Percentiles rank a stretch among this genome's conserved stretches.
These are phyloP conservation scores for Sitta europaea DNA, from an alignment of 2,113 vertebrate species.

Conservation along the genomic window DNA sequence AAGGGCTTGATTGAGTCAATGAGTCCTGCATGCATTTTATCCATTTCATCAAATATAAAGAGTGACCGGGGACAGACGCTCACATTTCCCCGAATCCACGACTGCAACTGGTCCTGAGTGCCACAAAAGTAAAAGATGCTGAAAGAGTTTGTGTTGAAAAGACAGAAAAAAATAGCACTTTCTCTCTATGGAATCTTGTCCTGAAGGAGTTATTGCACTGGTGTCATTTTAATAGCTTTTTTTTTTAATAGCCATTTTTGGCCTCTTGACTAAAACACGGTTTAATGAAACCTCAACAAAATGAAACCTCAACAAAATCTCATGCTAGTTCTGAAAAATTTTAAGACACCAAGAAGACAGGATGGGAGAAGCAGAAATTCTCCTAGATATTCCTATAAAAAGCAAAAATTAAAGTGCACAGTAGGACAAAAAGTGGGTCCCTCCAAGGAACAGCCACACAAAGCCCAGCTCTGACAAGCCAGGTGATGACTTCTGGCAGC, in stretches of 20 bases:
- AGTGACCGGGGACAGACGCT: conserved; percentile 81
- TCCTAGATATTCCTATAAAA: background rate
- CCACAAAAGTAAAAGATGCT: background rate
- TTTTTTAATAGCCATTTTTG: too few species aligned
- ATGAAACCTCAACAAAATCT: background rate
- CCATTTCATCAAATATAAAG: conserved; percentile 98
- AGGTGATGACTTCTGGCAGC: background rate
- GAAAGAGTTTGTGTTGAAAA: background rate
- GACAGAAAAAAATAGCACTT: background rate
- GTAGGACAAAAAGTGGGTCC: background rate
- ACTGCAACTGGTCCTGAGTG: conserved; percentile 84
- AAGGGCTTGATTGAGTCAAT: conserved; percentile 94
- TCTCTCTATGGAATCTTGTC: background rate
- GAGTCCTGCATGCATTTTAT: conserved; percentile 90
- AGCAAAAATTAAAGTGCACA: background rate
- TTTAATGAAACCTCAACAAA: background rate
- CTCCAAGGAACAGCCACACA: background rate
- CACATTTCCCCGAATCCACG: conserved; percentile 91
- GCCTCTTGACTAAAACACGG: background rate
- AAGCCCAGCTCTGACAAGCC: background rate
- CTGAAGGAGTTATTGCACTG: background rate
- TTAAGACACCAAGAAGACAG: background rate
- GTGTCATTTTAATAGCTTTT: background rate
- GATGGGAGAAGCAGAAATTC: background rate
- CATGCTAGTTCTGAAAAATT: background rate